A percentile compares a stretch with the other conserved stretches of the same genome.
phyloP scores from a whole-genome alignment of 1,140 invertebrate species.

The Drosophila tropicalis region DNA sequence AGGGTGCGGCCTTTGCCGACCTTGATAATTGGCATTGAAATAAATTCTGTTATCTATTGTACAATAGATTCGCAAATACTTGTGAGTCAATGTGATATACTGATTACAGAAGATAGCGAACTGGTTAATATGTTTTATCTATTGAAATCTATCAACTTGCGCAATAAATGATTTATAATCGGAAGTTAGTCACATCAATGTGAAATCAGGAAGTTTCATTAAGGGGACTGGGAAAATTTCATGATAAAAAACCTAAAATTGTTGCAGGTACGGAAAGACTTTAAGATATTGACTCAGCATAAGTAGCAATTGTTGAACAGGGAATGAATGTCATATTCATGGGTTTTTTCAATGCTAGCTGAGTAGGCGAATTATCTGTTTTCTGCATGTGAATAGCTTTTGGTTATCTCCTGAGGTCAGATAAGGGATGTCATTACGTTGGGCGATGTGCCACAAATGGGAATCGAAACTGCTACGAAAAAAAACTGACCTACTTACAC shows the following conservation, averaged over 20 bases:
- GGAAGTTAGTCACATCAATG: conserved; percentile 2
- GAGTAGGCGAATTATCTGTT: too few relatives aligned
- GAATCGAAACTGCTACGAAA: too few relatives aligned
- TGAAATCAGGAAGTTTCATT: not conserved
- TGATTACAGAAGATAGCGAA: not conserved
- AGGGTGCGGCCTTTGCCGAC: conserved; percentile 27
- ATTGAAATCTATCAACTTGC: not conserved
- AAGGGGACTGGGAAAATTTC: not conserved
- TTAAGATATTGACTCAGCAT: too few relatives aligned
- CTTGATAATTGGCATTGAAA: conserved; percentile 22
- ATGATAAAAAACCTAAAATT: not conserved
- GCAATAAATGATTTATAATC: conserved; percentile 1
- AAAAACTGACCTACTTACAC: too few relatives aligned
- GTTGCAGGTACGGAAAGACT: not conserved
- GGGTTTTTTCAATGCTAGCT: too few relatives aligned
- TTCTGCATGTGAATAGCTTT: too few relatives aligned
- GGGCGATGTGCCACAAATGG: too few relatives aligned
- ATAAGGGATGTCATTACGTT: too few relatives aligned
- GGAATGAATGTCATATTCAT: too few relatives aligned
- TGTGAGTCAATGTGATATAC: not conserved
- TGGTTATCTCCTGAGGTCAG: too few relatives aligned
- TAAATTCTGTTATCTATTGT: conserved; percentile 3
- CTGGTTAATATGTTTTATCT: not conserved
- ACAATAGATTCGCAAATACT: not conserved
- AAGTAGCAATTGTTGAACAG: too few relatives aligned